phyloP scores from a whole-genome alignment of 2,888 invertebrate genomes.

The Eudemis profundana region DNA sequence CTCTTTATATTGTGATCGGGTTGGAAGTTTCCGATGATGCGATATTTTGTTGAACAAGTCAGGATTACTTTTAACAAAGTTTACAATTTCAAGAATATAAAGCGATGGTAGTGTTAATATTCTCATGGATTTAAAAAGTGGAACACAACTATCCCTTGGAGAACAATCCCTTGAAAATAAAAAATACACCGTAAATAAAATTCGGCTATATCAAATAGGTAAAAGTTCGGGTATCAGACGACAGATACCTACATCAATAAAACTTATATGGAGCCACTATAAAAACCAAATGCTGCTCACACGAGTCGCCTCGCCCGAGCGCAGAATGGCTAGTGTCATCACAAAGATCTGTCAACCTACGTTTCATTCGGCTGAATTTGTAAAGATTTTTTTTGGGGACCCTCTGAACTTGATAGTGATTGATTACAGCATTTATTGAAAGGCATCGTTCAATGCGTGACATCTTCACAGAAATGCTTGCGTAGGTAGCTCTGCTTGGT shows the following conservation, averaged over 20 bases:
- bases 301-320: conserved; percentile 1
- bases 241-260: conserved; percentile 4
- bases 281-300: conserved; percentile 25
- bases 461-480: conserved; percentile 47
- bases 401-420: conserved; percentile 66
- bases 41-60: too few relatives aligned
- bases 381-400: conserved; percentile 58
- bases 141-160: too few relatives aligned
- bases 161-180: background rate
- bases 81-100: too few relatives aligned
- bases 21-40: too few relatives aligned
- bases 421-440: conserved; percentile 63
- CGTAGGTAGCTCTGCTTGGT: conserved; percentile 14
- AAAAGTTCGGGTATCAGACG: conserved; percentile 4
- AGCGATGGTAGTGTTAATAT: too few relatives aligned
- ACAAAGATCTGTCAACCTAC: conserved; percentile 46
- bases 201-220: background rate
- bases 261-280: conserved; percentile 10
- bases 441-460: conserved; percentile 49
- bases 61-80: too few relatives aligned
- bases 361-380: conserved; percentile 52
- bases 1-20: too few relatives aligned
- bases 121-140: too few relatives aligned
- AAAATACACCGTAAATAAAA: background rate
- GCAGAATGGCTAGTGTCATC: conserved; percentile 26